Percentiles rank a stretch among this genome's conserved stretches.
These are phyloP conservation scores for Nycteola revayana DNA, from an alignment of 2,888 invertebrate species.

Conservation along the genomic window DNA sequence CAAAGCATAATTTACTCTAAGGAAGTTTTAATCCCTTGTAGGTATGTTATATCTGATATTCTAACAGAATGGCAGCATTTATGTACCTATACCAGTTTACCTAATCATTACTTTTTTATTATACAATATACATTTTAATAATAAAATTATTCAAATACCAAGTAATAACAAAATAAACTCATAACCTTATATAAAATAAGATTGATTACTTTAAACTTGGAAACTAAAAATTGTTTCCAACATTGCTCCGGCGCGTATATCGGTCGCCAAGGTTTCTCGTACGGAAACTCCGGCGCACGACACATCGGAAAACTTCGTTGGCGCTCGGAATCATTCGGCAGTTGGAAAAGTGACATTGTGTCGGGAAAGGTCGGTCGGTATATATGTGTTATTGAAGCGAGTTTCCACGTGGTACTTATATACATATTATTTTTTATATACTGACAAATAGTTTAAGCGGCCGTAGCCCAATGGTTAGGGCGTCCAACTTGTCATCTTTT, in stretches of 20 bases:
- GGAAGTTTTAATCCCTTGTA: no score
- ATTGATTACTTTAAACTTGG: not conserved
- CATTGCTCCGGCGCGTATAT: constrained; percentile 23
- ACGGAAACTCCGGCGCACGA: constrained; percentile 30
- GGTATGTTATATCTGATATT: no score
- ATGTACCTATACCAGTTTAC: no score
- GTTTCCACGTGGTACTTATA: constrained; percentile 9
- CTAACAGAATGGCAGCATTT: no score
- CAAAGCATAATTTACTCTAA: no score
- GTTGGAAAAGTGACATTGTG: constrained; percentile 17
- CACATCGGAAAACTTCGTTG: constrained; percentile 32
- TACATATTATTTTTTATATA: no score
- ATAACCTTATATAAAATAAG: not conserved
- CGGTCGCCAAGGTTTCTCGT: constrained; percentile 44
- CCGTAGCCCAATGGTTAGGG: no score
- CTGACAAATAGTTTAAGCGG: no score
- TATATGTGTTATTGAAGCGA: constrained; percentile 9
- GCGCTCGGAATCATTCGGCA: constrained; percentile 6
- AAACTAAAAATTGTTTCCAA: constrained; percentile 35
- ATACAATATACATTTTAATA: not conserved
- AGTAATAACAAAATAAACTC: not conserved
- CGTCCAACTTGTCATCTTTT: no score
- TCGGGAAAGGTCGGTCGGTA: constrained; percentile 5
- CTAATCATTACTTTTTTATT: not conserved
- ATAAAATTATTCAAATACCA: not conserved